Evolutionary conservation across 1,140 invertebrate species (phyloP), one percentile per base, ranked within the genome.

Genomic region (Hermetia illucens): DNA sequence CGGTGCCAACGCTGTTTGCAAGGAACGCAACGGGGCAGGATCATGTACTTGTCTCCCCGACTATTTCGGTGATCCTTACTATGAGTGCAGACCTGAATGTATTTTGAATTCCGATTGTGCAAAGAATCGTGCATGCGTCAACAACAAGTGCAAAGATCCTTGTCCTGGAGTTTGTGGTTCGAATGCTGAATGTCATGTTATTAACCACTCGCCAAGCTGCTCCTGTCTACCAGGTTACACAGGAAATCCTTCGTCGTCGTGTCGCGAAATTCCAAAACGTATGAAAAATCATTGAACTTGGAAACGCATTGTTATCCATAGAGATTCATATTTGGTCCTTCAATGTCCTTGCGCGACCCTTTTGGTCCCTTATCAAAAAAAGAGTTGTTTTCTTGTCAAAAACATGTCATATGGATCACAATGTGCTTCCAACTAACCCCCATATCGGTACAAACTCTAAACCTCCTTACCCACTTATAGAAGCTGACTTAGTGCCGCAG

Each of bases 121-220:
- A 9, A 68, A 70, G 45, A 68, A 77, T 45, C 70, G 65, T 50
- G 73, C 77, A 29, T 83, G 80, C 50, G 53, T 76, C 13, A 68
- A 70, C 47, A 75, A 72, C 45, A 79, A 78, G 64, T 82, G 79
- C 50, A 60, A 60, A 49, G 72, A 85, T 60, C 80, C 79, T 12
- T 83, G 80, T 51, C 65, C 68, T 9, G 77, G 75, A 36, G 71
- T 74, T 6, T 88, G 84, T 58, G 82, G 79, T 13, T 56, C 69
- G 16, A 78, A 79, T 53, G 79, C 82, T 2, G 61, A 77, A 38
- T 85, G 82, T 51, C 66, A 69, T 48, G 78, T 83, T 2, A 65
- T 74, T 3, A 82, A 82, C 51, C 81, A 86, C 58, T 66, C 75
- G 3, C 78, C 83, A 20, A 74, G 75, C 30, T 88, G 82, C 50